Evolutionary conservation across 2,888 invertebrate species (phyloP).

Genomic region (Sarcophaga variegata): DNA sequence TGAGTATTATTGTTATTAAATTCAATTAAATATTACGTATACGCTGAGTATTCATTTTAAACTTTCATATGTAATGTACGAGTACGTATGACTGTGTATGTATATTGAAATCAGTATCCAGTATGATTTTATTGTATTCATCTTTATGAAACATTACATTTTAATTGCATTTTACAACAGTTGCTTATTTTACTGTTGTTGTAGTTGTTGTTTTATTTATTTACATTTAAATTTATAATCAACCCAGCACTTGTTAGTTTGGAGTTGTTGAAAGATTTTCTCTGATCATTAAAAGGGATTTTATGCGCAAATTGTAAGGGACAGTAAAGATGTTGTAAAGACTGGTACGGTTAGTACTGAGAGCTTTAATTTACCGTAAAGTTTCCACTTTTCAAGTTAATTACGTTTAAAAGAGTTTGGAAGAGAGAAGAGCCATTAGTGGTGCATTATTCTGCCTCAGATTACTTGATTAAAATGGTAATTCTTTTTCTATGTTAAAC

Average conservation of each 20-base stretch:
- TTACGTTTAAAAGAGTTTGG: no score
- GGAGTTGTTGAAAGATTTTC: background rate
- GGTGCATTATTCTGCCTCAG: no score
- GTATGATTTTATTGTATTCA: no score
- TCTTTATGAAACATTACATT: conserved; percentile 8
- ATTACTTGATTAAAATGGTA: no score
- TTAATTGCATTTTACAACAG: conserved; percentile 10
- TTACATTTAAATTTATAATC: conserved; percentile 15
- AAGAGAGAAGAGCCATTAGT: no score
- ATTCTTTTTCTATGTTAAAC: no score
- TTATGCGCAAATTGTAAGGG: background rate
- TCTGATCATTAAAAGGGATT: background rate
- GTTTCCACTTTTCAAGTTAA: no score
- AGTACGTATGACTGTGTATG: background rate
- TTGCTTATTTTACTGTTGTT: conserved; percentile 24
- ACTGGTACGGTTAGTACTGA: no score
- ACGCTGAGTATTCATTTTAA: background rate
- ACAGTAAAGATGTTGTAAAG: no score
- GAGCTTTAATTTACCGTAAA: no score
- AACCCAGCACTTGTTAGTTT: background rate
- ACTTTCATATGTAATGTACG: background rate
- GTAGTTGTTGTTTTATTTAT: conserved; percentile 30
- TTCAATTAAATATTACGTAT: conserved; percentile 61
- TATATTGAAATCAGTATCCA: background rate
- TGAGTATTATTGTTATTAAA: conserved; percentile 48